phyloP scores from a whole-genome alignment of 2,888 invertebrate genomes.

The Phalera bucephala region DNA sequence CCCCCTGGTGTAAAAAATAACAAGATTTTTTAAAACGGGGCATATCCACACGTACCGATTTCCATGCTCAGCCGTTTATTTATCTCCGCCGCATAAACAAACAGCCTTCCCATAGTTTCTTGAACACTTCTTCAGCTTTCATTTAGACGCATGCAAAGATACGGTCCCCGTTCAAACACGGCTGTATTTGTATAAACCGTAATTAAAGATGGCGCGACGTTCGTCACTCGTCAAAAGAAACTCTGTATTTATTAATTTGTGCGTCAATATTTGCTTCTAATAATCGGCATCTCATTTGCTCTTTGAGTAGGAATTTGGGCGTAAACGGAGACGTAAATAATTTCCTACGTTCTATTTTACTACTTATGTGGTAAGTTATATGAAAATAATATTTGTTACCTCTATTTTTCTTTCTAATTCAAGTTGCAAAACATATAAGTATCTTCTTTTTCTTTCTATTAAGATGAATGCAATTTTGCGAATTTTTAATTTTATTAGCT shows the following conservation, averaged over 20 bases:
- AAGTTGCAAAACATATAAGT: too few relatives aligned
- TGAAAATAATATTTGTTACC: too few relatives aligned
- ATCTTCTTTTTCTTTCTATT: too few relatives aligned
- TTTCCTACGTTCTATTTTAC: neutral
- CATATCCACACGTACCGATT: conserved; percentile 30
- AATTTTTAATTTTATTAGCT: too few relatives aligned
- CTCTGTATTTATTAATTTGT: conserved; percentile 75
- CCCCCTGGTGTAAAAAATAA: too few relatives aligned
- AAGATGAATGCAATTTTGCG: too few relatives aligned
- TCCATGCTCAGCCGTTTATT: conserved; percentile 47
- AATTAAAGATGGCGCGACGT: conserved; percentile 72
- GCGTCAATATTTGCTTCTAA: conserved; percentile 75
- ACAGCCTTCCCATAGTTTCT: conserved; percentile 68
- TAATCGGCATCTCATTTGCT: conserved; percentile 60
- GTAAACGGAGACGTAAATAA: conserved; percentile 3
- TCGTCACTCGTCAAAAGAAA: conserved; percentile 70
- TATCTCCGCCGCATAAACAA: conserved; percentile 54
- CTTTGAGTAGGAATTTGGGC: conserved; percentile 32
- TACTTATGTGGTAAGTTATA: too few relatives aligned
- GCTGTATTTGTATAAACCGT: conserved; percentile 67
- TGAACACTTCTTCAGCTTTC: conserved; percentile 73
- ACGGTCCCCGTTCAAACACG: conserved; percentile 70
- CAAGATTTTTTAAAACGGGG: too few relatives aligned
- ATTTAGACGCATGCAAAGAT: conserved; percentile 72
- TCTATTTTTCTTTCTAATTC: too few relatives aligned